Conservation (phyloP, 2,113 vertebrate species). For the Cavia aperea region DNA sequence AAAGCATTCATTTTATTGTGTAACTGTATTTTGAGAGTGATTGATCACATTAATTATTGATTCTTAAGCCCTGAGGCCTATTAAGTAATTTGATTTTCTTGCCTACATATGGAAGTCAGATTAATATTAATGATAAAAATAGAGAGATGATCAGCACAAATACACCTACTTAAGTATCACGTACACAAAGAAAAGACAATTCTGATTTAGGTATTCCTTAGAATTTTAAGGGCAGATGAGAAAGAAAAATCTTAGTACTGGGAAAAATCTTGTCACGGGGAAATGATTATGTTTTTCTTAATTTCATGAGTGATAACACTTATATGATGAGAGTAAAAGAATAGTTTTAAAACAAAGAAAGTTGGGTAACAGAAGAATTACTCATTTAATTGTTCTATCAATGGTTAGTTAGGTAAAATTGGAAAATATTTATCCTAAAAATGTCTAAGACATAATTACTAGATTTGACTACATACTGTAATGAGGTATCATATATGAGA, state of each 20-base stretch:
- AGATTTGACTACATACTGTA: neutral
- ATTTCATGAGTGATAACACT: neutral
- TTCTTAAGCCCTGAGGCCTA: neutral
- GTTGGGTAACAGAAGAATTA: neutral
- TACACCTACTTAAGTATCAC: neutral
- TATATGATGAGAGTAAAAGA: neutral
- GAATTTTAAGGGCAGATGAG: constrained; percentile 22
- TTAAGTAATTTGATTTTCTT: constrained; percentile 29
- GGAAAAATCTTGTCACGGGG: neutral
- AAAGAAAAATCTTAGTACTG: constrained; percentile 7
- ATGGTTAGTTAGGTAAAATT: neutral
- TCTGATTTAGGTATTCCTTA: constrained; percentile 9
- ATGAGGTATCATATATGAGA: neutral
- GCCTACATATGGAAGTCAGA: neutral
- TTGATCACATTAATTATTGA: constrained; percentile 21
- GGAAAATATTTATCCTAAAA: constrained; percentile 11
- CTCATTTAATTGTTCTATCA: neutral
- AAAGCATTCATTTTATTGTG: constrained; percentile 23
- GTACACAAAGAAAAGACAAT: neutral
- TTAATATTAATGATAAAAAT: constrained; percentile 5
- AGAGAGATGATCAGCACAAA: constrained; percentile 8
- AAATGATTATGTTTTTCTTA: neutral
- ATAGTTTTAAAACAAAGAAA: constrained; percentile 20
- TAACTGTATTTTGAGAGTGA: neutral
- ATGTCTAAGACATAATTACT: neutral